Evolutionary conservation across 1,140 invertebrate species (phyloP), one percentile per base, ranked within the genome.

Genomic region (Olivierus martensii): DNA sequence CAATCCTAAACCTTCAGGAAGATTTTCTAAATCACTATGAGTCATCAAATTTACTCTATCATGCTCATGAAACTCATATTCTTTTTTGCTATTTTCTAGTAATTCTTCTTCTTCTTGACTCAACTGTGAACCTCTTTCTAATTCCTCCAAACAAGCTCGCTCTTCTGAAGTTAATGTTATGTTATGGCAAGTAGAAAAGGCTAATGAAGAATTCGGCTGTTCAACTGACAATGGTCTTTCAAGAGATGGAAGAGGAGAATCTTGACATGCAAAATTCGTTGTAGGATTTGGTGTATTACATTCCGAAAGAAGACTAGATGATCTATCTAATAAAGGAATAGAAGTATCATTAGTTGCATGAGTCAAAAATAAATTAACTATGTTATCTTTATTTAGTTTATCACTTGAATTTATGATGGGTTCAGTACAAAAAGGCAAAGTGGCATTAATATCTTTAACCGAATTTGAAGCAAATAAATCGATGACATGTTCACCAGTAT

Each of bases 51-150:
- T 28, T 3, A 28, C 22, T 7, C 22, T 28, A 28, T 28, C 22
- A 7, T 28, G 22, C 22, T 28, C 22, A 7, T 28, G 22, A 28
- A 28, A 28, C 7, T 28, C 22, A 7, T 54, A 39, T 17, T 54
- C 42, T 44, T 46, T 39, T 38, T 45, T 36, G 43, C 49, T 51
- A 28, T 48, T 42, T 22, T 53, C 48, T 9, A 53, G 34, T n/a
- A 57, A 36, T 41, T 60, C 53, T 18, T 49, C 17, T n/a, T 53
- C 56, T 36, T 56, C 52, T 17, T 46, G 17, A 10, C 22, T 52
- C 22, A 57, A 38, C 41, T 52, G 45, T 28, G 53, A 56, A 18
- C 44, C 49, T 28, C 44, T 34, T 41, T 55, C 52, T 15, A 57
- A 22, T 44, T 59, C 52, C 22, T 47, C 45, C 0, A 54, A 28